Conservation (phyloP, 1,140 invertebrate genomes). For the Drosophila murphyi region DNA sequence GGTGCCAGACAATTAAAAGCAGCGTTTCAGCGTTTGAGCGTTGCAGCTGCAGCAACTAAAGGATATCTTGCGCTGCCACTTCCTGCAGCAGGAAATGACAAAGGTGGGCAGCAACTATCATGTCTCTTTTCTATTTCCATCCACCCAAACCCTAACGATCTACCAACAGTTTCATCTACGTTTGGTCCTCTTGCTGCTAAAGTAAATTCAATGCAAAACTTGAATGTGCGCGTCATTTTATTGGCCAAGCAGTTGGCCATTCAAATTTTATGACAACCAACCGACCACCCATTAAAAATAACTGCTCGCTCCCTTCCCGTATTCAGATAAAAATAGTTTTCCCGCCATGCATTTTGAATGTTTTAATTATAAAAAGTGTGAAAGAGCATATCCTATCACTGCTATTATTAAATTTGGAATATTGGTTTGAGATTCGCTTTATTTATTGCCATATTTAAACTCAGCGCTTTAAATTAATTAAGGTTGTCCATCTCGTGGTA, state of each 20-base stretch:
- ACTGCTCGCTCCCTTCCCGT: neutral
- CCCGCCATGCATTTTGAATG: constrained; percentile 25
- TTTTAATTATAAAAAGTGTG: neutral
- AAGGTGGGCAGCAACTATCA: constrained; percentile 14
- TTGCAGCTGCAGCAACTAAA: constrained; percentile 8
- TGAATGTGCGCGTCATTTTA: constrained; percentile 29
- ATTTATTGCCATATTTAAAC: too few species aligned
- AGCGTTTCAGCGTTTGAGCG: constrained; percentile 11
- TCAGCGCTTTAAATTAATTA: too few species aligned
- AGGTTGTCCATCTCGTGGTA: too few species aligned
- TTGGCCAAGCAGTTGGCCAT: constrained; percentile 28
- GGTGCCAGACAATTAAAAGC: constrained; percentile 49
- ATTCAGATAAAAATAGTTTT: constrained; percentile 11
- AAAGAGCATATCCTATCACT: too few species aligned
- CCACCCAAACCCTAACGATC: neutral
- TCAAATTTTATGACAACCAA: constrained; percentile 24
- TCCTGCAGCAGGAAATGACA: constrained; percentile 23
- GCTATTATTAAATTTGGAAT: too few species aligned
- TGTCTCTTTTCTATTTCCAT: neutral
- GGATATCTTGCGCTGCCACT: constrained; percentile 31
- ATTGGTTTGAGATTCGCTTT: too few species aligned
- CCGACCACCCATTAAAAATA: neutral
- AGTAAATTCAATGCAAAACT: constrained; percentile 47
- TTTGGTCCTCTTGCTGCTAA: constrained; percentile 17
- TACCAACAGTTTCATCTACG: constrained; percentile 31